Evolutionary conservation across 2,113 vertebrate genomes (phyloP).

Genomic region (Pan troglodytes): NHGRI_mPanTro3-v2.1_pri NC_072398.2:64171501-64172000

Average conservation of each 20-base stretch:
- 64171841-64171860: conserved; percentile 26
- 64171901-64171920: background rate
- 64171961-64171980: background rate
- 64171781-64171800: background rate
- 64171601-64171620: background rate
- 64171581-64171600: background rate
- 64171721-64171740: conserved; percentile 6
- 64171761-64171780: background rate
- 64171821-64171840: background rate
- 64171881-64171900: background rate
- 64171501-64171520: background rate
- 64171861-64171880: background rate
- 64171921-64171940: background rate
- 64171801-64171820: background rate
- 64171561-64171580: background rate
- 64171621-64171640: conserved; percentile 30
- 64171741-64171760: background rate
- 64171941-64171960: background rate
- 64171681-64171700: background rate
- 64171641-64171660: background rate
- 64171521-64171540: background rate
- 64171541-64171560: background rate
- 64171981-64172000: background rate
- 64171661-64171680: background rate
- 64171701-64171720: background rate